Evolutionary conservation across 2,797 vertebrate species (phyloP).

Genomic region (Cyclura pinguis): DNA sequence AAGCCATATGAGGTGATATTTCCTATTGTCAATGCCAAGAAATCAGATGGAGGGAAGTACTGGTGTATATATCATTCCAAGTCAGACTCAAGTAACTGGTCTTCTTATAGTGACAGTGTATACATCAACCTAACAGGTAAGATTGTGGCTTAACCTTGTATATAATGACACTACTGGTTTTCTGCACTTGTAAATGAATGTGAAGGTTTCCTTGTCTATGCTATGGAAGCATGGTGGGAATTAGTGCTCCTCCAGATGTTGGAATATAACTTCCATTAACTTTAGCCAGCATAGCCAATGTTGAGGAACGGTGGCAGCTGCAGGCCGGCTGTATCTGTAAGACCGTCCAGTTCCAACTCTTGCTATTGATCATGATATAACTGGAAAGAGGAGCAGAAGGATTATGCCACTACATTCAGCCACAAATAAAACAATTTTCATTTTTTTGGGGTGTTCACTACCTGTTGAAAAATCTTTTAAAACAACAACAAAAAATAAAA

Average conservation of each 20-base stretch:
- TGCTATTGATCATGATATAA: neutral
- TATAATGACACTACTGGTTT: neutral
- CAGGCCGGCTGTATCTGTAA: no score
- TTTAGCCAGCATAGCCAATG: no score
- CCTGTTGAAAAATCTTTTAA: neutral
- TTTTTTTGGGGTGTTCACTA: no score
- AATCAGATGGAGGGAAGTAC: neutral
- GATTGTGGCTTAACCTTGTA: neutral
- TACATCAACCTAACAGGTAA: conserved; percentile 21
- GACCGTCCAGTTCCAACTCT: no score
- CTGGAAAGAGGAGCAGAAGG: neutral
- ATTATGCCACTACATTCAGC: no score
- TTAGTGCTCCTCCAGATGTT: no score
- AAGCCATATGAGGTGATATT: rapidly evolving
- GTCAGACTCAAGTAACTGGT: neutral
- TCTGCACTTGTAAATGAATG: no score
- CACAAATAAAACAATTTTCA: no score
- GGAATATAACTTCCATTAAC: no score
- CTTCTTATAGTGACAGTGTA: rapidly evolving
- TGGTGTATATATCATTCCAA: neutral
- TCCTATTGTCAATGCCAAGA: rapidly evolving
- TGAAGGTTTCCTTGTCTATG: neutral
- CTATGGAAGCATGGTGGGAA: no score
- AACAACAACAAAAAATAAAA: neutral
- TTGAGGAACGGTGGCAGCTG: no score